These are phyloP conservation scores for Isurus oxyrinchus DNA, from an alignment of 2,113 vertebrate species.

Conservation along the genomic window DNA sequence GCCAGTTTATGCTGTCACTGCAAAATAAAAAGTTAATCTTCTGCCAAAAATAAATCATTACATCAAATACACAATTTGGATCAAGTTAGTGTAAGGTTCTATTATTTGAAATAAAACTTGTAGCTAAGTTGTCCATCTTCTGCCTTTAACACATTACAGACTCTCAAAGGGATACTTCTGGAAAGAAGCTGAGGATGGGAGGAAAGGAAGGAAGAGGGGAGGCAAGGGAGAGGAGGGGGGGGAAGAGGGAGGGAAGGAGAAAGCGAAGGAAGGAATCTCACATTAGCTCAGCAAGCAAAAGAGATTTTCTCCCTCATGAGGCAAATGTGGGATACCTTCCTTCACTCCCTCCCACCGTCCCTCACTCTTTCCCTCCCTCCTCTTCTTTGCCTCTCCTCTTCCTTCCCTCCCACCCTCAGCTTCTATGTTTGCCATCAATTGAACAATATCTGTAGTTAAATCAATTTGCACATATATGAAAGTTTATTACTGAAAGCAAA, in stretches of 20 bases:
- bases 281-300: neutral
- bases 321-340: neutral
- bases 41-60: neutral
- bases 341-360: too few relatives aligned
- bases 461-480: neutral
- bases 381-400: too few relatives aligned
- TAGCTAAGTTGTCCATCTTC: neutral
- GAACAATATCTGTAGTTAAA: neutral
- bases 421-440: neutral
- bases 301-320: too few relatives aligned
- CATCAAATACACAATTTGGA: neutral
- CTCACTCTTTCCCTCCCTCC: too few relatives aligned
- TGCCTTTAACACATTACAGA: neutral
- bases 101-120: neutral
- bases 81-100: neutral
- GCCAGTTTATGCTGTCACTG: slow-evolving; percentile 26
- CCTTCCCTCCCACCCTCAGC: too few relatives aligned
- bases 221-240: neutral
- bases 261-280: neutral
- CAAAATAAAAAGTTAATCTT: neutral
- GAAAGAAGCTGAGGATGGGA: neutral
- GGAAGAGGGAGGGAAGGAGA: neutral
- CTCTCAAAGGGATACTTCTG: neutral
- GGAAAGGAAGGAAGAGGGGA: neutral
- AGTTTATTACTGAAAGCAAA: neutral